Base-by-base conservation (phyloP, 2,797 vertebrate genomes). In the Threskiornis aethiopicus region DNA sequence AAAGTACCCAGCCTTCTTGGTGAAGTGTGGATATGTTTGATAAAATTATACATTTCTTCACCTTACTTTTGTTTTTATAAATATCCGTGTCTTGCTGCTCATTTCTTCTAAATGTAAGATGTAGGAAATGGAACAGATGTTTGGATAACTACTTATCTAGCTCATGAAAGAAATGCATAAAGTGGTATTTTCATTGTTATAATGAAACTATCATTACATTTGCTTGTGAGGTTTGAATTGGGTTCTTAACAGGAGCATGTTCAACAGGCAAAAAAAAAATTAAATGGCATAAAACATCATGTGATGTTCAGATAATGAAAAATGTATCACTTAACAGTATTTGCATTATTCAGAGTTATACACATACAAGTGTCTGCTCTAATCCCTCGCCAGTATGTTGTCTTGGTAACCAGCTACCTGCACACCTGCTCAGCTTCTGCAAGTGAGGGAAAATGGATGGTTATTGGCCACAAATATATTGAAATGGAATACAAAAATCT, bases 351-450 rank as follows among this genome's bases (percentile, higher is more conserved):
- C 98, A 98, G 98, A 98, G 97, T 98, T 97, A 96, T 97, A 96
- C 97, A 97, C 96, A 95, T 96, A 97, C 97, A 97, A 98, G 97
- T 97, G 96, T 97, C 97, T 95, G 95, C 96, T 98, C 96, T 98
- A 98, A 98, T 98, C 98, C 98, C 98, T 94, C 97, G 98, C 97
- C 95, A 95, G 90, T 97, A 93, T 93, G 98, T 98, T 98, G 98
- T 97, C 98, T 98, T 98, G 97, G 98, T 98, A 98, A 98, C 98
- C 97, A 94, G 97, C 98, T 98, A 98, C 98, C 98, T 98, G 98
- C 98, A 98, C 98, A 98, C 97, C 97, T 98, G 98, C 98, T 98
- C 84, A 1, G 93, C 94, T 97, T 89, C 97, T 98, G 84, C 95
- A 97, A 97, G 96, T 97, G 97, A 96, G 95, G 93, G 96, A 95